Evolutionary conservation across 2,797 vertebrate genomes (phyloP), one percentile per base, ranked within the genome.

Genomic region (Siniperca scherzeri): DNA sequence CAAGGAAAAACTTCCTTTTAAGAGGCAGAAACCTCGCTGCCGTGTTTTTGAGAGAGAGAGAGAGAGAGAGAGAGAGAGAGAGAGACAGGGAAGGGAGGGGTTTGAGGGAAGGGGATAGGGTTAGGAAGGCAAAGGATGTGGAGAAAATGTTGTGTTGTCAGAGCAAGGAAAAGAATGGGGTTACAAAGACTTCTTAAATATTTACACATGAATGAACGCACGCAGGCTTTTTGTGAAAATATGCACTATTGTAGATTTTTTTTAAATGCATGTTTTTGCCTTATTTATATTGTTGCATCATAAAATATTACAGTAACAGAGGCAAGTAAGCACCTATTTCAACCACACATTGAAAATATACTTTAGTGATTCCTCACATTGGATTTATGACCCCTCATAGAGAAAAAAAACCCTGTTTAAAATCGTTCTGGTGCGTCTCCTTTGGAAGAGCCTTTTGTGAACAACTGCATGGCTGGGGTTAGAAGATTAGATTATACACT

Each of bases 61-160:
- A 27, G 27, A 27, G 27, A 27, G 27, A 30, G 30, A 30, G 30
- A 30, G 30, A 30, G 3, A 30, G 30, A 30, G 30, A 30, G 30
- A 30, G 30, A 30, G 30, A 30, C 3, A 30, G 30, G 30, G 30
- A 30, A 30, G 30, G 30, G 30, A 30, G 30, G 30, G 30, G 30
- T 30, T 30, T 30, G 2, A 3, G 30, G 30, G 30, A 30, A 30
- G 30, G 30, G 30, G 30, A 30, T 30, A 30, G 30, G 30, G 3
- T 30, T 30, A 30, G 30, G 30, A 30, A 30, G 27, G 44, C 40
- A 46, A 11, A 36, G 11, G 57, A 1, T 21, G 22, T 14, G 55
- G 27, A 72, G 74, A 61, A 25, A 74, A 21, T n/a, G n/a, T n/a
- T n/a, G n/a, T n/a, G n/a, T n/a, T n/a, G 33, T 73, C 57, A 48